phyloP scores from a whole-genome alignment of 2,888 invertebrate species.

The Drosophila quinaria region DNA sequence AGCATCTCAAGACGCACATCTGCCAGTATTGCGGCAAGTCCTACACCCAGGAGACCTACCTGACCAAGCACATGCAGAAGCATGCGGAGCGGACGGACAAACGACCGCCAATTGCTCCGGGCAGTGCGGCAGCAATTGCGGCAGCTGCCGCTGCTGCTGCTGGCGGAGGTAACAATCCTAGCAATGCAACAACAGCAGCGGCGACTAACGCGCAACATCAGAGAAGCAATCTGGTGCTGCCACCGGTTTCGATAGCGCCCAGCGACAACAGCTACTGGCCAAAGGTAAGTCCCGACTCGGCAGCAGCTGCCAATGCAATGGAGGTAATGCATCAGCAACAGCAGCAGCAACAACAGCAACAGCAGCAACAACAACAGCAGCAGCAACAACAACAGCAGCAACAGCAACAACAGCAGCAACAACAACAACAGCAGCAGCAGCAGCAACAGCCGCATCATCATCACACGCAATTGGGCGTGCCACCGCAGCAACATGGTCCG shows the following conservation, averaged over 20 bases:
- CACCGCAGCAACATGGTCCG: conserved; percentile 86
- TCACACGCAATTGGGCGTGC: conserved; percentile 87
- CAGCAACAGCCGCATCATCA: conserved; percentile 87
- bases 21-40: conserved; percentile 99
- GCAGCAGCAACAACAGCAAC: conserved; percentile 87
- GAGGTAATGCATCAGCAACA: conserved; percentile 89
- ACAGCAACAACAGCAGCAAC: conserved; percentile 70
- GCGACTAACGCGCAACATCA: conserved; percentile 70
- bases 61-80: conserved; percentile 99
- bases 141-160: conserved; percentile 57
- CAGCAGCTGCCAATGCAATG: conserved; percentile 87
- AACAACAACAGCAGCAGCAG: conserved; percentile 74
- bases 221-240: conserved; percentile 77
- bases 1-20: conserved; percentile 99
- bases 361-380: conserved; percentile 87
- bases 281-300: conserved; percentile 93
- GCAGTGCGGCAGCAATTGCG: conserved; percentile 85
- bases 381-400: conserved; percentile 86
- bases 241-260: conserved; percentile 83
- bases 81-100: conserved; percentile 97
- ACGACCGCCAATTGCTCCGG: conserved; percentile 92
- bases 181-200: conserved; percentile 31
- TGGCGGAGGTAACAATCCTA: conserved; percentile 31
- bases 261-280: conserved; percentile 91
- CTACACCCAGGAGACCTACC: conserved; percentile 99